Evolutionary conservation across 2,888 invertebrate species (phyloP), one percentile per base, ranked within the genome.

Genomic region (Liopterus haemorrhoidalis): DNA sequence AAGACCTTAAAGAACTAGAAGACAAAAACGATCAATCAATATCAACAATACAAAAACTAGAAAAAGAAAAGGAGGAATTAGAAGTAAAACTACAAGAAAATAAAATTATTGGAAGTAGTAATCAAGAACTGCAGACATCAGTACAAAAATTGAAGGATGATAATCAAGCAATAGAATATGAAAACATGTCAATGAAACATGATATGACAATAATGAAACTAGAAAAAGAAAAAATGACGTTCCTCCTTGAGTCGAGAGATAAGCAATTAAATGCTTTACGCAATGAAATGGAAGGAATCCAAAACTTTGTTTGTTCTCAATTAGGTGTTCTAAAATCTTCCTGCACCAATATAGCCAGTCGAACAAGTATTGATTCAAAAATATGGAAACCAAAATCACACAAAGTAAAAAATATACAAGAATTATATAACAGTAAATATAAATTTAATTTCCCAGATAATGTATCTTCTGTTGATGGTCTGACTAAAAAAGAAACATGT

Each of bases 141-240:
- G 51, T 65, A 14, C 52, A 59, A 20, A 62, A 65, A 31, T 47
- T 67, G 24, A 60, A 62, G 47, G 53, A 53, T 41, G 55, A 63
- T 27, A 67, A 65, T 48, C 21, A 41, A 19, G 41, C 41, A 12
- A 31, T 57, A 6, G 64, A 66, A 35, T 59, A 61, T 41, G 64
- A 65, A 39, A 57, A 54, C 28, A 44, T 53, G 6, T 49, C 56
- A 21, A 40, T 65, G 16, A 60, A 61, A 50, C 64, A 67, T 45
- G 59, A 68, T 42, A 41, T 68, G 46, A 59, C 63, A 14, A 35
- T 67, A 24, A 52, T 57, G 21, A 60, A 57, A 15, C 59, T 68
- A 54, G 68, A 69, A 50, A 63, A 60, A 45, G 67, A 67, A 40
- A 69, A 68, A 52, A 65, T 60, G 50, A 53, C 60, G n/a, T 62